Evolutionary conservation across 2,113 vertebrate genomes (phyloP).

Genomic region (Coturnix japonica): DNA sequence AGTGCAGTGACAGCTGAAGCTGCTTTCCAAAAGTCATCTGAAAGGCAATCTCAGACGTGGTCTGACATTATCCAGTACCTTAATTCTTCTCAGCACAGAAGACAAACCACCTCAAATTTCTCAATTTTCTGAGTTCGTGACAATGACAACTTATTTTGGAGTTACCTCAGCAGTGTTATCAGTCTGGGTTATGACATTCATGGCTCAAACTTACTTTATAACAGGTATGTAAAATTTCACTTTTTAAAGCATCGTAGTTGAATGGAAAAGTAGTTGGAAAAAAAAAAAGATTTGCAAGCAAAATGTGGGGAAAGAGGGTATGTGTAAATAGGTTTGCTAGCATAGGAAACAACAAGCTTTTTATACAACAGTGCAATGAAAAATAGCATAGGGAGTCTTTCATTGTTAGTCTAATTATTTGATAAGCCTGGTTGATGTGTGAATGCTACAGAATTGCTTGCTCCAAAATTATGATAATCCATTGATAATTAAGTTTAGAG

Average conservation of each 20-base stretch:
- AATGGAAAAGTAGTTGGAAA: neutral
- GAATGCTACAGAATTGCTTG: neutral
- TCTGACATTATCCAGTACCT: neutral
- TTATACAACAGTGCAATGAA: neutral
- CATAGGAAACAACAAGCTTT: neutral
- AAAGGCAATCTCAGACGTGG: neutral
- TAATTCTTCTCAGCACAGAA: neutral
- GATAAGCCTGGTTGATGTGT: neutral
- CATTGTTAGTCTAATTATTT: neutral
- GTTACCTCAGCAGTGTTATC: constrained; percentile 17
- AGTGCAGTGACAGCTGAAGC: constrained; percentile 7
- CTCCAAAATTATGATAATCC: neutral
- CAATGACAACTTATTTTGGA: constrained; percentile 44
- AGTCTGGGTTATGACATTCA: constrained; percentile 22
- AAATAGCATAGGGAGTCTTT: neutral
- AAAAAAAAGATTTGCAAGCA: neutral
- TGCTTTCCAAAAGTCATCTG: constrained; percentile 29
- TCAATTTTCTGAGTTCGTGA: neutral
- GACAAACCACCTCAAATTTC: neutral
- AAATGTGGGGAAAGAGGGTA: fast-evolving
- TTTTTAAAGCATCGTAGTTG: neutral
- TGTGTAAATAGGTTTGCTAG: neutral
- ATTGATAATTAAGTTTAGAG: neutral
- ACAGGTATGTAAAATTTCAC: constrained; percentile 62
- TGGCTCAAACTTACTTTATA: constrained; percentile 33